Evolutionary conservation across 2,797 vertebrate species (phyloP), one percentile per base, ranked within the genome.

Genomic region (Mallotus villosus): DNA sequence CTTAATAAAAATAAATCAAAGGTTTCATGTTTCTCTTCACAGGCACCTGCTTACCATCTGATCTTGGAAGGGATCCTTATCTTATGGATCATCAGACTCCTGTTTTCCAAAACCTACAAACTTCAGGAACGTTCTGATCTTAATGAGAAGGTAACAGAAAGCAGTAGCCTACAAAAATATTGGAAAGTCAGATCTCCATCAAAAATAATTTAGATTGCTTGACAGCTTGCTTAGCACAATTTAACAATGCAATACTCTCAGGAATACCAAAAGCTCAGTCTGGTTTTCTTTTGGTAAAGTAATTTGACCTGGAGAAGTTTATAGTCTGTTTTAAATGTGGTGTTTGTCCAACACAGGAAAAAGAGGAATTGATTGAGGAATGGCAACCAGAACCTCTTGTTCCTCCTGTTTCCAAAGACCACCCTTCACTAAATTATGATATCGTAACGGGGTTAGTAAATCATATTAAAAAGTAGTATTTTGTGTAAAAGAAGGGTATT

Each of bases 71-170:
- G 96, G 63, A 96, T 99, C 88, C 92, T 99, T 16, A 99, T 98
- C 71, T 88, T 99, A 3, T 99, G 97, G 96, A 99, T 99, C 80
- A 94, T 99, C 79, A 94, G 97, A 81, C 94, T 98, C 41, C 90
- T 99, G 21, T 99, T 99, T 84, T 99, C 97, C 2, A 99, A 99
- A 91, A 99, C 97, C 0, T 99, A 99, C 19, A 98, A 96, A 82
- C 94, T 98, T 58, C 97, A 97, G 70, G 97, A 99, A 70, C 91
- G 95, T 17, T 98, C 95, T 65, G 96, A 96, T 84, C 94, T 99
- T 59, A 98, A 96, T 57, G 91, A 95, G 64, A 99, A 98, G 96
- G 97, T 98, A 83, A 80, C 53, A 3, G 5, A 4, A 27, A 41
- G 22, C 27, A 25, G 21, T 25, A 46, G n/a, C n/a, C n/a, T 0